Conservation (phyloP, 2,797 vertebrate genomes). For the Rhabdomys pumilio region DNA sequence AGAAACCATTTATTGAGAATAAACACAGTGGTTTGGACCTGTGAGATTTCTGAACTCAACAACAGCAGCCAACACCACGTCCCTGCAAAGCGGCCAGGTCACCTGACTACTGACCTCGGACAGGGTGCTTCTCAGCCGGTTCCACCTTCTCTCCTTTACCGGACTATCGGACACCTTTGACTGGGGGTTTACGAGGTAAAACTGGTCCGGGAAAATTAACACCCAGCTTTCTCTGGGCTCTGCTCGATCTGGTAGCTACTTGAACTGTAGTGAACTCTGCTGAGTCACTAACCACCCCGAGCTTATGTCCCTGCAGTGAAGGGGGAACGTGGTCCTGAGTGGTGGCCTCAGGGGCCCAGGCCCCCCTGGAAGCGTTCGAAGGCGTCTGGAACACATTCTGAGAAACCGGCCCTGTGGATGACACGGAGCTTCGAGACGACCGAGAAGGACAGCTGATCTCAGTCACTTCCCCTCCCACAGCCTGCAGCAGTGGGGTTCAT, state of each 20-base stretch:
- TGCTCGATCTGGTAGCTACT: background rate
- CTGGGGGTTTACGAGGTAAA: background rate
- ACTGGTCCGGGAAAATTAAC: background rate
- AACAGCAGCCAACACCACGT: conserved; percentile 49
- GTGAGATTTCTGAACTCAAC: conserved; percentile 74
- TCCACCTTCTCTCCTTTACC: no score
- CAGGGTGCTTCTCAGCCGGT: background rate
- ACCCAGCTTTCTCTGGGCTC: background rate
- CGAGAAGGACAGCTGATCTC: conserved; percentile 20
- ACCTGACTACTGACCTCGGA: background rate
- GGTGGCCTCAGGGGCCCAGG: background rate
- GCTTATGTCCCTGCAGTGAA: background rate
- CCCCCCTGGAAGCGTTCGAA: background rate
- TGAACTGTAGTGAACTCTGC: background rate
- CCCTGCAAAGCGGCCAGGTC: background rate
- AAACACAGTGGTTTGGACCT: conserved; percentile 83
- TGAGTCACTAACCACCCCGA: background rate
- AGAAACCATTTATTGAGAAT: conserved; percentile 82
- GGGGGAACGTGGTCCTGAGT: background rate
- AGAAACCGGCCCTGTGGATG: background rate
- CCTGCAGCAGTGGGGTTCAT: background rate
- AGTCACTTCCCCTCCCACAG: conserved; percentile 67
- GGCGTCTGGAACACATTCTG: background rate
- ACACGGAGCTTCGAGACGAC: conserved; percentile 59
- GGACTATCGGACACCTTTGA: background rate